Evolutionary conservation across 2,113 vertebrate species (phyloP).

Genomic region (Dermatemys mawii): DNA sequence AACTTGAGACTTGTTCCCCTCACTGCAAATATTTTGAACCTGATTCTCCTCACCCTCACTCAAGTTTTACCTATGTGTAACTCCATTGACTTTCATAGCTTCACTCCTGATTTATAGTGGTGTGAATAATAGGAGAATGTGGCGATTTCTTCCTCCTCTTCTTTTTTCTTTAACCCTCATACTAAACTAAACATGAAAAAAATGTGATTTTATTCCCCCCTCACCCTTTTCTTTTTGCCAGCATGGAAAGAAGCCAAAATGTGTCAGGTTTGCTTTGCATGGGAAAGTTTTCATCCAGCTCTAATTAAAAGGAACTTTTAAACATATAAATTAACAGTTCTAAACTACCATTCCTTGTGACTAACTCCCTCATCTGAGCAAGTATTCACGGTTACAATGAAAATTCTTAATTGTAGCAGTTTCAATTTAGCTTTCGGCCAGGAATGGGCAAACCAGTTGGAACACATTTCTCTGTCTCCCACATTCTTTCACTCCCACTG

Average conservation of each 20-base stretch:
- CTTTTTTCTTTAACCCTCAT: not conserved
- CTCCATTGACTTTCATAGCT: not conserved
- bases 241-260: constrained; percentile 22
- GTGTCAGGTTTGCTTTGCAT: constrained; percentile 31
- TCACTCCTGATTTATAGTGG: not conserved
- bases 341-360: constrained; percentile 60
- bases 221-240: constrained; percentile 34
- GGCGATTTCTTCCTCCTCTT: accelerated
- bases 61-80: not conserved
- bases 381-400: constrained; percentile 44
- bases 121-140: not conserved
- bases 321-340: constrained; percentile 64
- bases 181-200: not conserved
- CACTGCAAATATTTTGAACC: not conserved
- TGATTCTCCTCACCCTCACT: not conserved
- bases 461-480: constrained; percentile 17
- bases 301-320: constrained; percentile 70
- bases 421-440: constrained; percentile 37
- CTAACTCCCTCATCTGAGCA: constrained; percentile 60
- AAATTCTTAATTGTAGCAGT: constrained; percentile 64
- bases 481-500: constrained; percentile 3
- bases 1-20: not conserved
- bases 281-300: constrained; percentile 55
- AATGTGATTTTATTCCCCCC: not conserved
- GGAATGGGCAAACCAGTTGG: constrained; percentile 21